Evolutionary conservation across 2,888 invertebrate genomes (phyloP).

Genomic region (Athetis lepigone): DNA sequence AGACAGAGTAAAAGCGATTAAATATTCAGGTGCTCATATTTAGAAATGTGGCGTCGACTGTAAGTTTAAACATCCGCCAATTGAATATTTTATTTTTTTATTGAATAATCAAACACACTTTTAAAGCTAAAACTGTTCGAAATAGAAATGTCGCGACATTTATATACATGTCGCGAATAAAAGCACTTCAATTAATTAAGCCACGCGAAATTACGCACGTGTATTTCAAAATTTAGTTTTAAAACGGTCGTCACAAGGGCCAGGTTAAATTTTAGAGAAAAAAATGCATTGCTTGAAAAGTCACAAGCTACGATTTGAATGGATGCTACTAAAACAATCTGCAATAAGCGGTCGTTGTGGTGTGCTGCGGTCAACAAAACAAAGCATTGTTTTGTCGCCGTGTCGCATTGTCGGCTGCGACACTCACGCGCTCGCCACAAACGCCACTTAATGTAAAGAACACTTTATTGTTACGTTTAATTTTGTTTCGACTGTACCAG

Average conservation of each 20-base stretch:
- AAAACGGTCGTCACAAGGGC: conserved; percentile 7
- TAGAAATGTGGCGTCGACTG: not conserved
- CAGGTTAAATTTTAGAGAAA: conserved; percentile 42
- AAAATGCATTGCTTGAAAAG: conserved; percentile 64
- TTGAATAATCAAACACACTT: not conserved
- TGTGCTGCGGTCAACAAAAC: conserved; percentile 61
- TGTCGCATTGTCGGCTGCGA: conserved; percentile 48
- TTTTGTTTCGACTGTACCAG: conserved; percentile 44
- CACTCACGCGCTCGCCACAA: conserved; percentile 60
- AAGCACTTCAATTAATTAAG: conserved; percentile 16
- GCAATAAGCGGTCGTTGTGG: conserved; percentile 67
- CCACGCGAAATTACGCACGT: conserved; percentile 15
- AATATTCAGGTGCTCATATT: conserved; percentile 11
- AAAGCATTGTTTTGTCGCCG: conserved; percentile 65
- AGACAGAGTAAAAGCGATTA: too few species aligned
- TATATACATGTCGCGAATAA: too few species aligned
- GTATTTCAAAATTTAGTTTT: conserved; percentile 11
- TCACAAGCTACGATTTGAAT: conserved; percentile 69
- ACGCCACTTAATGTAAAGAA: conserved; percentile 58
- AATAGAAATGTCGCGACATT: not conserved
- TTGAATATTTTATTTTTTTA: not conserved
- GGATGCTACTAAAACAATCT: conserved; percentile 71
- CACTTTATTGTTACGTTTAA: conserved; percentile 47
- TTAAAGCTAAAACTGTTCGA: not conserved
- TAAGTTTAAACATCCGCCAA: not conserved